phyloP scores from a whole-genome alignment of 1,140 invertebrate species.

The Bombus sylvicola region DNA sequence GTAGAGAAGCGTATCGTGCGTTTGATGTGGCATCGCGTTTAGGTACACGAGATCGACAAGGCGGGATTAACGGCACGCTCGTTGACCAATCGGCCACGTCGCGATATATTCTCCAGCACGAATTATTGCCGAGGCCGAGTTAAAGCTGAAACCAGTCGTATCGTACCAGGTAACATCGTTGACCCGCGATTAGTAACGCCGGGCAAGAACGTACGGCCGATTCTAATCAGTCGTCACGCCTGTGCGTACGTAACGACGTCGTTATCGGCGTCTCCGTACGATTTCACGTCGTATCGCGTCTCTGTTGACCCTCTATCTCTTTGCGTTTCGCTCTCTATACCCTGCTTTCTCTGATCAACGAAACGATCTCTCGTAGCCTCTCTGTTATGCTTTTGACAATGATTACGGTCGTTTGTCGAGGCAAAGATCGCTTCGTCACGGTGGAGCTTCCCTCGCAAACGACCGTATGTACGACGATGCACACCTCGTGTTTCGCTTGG shows the following conservation, averaged over 20 bases:
- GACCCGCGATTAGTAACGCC: conserved; percentile 67
- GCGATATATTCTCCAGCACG: conserved; percentile 40
- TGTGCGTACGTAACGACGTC: conserved; percentile 66
- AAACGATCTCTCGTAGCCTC: conserved; percentile 15
- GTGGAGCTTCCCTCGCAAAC: neutral
- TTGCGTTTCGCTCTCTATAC: neutral
- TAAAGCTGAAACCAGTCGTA: conserved; percentile 39
- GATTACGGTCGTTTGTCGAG: conserved; percentile 64
- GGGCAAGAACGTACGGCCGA: conserved; percentile 63
- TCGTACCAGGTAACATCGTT: conserved; percentile 62
- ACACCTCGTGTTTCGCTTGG: neutral
- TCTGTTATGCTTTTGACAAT: conserved; percentile 58
- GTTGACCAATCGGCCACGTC: conserved; percentile 30
- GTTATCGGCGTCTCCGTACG: conserved; percentile 65
- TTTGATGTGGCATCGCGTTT: neutral
- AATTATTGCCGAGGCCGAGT: conserved; percentile 43
- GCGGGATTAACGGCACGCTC: conserved; percentile 33
- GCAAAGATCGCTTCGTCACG: conserved; percentile 59
- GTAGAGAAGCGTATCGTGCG: neutral
- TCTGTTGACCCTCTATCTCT: conserved; percentile 11
- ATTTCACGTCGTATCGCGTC: conserved; percentile 39
- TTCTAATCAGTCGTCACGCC: conserved; percentile 69
- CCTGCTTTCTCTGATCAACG: neutral
- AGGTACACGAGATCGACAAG: conserved; percentile 30
- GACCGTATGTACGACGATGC: neutral